phyloP scores from a whole-genome alignment of 2,113 vertebrate genomes.

The Gila orcuttii region DNA sequence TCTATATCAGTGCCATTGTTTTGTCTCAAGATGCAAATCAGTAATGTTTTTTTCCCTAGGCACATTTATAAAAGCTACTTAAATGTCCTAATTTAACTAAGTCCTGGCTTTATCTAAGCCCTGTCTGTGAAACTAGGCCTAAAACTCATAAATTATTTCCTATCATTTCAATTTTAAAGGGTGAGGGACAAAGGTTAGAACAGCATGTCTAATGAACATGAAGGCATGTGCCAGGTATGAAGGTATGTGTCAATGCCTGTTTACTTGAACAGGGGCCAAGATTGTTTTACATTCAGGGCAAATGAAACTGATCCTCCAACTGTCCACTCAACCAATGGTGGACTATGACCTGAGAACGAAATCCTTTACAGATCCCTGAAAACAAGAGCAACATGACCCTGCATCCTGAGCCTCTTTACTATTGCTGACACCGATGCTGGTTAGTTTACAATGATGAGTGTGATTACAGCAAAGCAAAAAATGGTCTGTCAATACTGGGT shows the following conservation, averaged over 20 bases:
- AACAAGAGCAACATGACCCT: slow-evolving; percentile 42
- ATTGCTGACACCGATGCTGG: slow-evolving; percentile 50
- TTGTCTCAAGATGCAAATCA: no score
- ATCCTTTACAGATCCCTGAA: slow-evolving; percentile 25
- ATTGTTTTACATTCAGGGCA: slow-evolving; percentile 42
- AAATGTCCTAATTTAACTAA: no score
- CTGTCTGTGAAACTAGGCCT: no score
- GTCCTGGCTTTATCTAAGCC: no score
- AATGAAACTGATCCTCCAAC: slow-evolving; percentile 49
- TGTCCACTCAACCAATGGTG: slow-evolving; percentile 14
- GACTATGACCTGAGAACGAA: slow-evolving; percentile 39
- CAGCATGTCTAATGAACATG: not conserved
- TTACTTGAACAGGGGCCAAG: slow-evolving; percentile 26
- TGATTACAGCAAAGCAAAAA: slow-evolving; percentile 36
- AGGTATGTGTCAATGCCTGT: not conserved
- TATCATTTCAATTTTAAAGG: not conserved
- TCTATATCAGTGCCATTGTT: no score
- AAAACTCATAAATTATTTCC: not conserved
- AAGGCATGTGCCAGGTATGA: not conserved
- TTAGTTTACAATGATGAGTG: slow-evolving; percentile 46
- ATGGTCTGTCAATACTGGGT: not conserved
- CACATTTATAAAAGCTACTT: no score
- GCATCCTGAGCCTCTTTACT: slow-evolving; percentile 39
- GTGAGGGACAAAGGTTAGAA: not conserved
- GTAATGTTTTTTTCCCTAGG: no score